phyloP scores from a whole-genome alignment of 2,113 vertebrate species.

The Triplophysa dalaica region DNA sequence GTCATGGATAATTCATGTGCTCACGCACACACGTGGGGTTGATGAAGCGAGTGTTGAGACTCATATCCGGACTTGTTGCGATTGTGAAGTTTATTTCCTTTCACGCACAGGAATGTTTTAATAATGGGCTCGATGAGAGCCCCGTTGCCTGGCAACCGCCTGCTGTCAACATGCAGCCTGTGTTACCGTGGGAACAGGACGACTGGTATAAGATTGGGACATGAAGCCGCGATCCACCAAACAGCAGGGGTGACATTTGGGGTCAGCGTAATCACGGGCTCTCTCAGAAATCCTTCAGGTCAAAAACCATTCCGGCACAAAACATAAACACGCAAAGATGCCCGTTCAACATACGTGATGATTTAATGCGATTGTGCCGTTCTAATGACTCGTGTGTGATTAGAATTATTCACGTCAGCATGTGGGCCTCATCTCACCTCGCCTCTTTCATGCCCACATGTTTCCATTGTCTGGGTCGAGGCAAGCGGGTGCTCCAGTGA shows the following conservation, averaged over 20 bases:
- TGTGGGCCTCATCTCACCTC: constrained; percentile 1
- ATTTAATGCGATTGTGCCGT: neutral
- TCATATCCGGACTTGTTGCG: constrained; percentile 47
- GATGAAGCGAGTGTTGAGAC: constrained; percentile 13
- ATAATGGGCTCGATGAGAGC: constrained; percentile 36
- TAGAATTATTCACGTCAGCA: neutral
- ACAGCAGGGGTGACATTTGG: constrained; percentile 26
- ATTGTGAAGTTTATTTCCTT: constrained; percentile 46
- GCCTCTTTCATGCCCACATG: neutral
- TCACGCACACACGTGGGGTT: neutral
- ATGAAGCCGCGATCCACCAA: constrained; percentile 1
- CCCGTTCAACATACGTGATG: neutral
- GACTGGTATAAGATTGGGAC: constrained; percentile 18
- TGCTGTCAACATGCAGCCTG: constrained; percentile 51
- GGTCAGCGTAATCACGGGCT: constrained; percentile 23
- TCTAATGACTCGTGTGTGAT: neutral
- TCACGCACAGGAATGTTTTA: constrained; percentile 45
- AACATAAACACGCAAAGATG: neutral
- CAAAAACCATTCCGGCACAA: neutral
- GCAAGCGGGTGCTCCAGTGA: constrained; percentile 1
- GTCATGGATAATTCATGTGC: constrained; percentile 16
- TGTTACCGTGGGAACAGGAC: constrained; percentile 54
- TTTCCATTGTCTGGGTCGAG: constrained; percentile 24
- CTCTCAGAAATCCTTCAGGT: neutral
- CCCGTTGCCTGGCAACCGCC: constrained; percentile 46